A percentile compares a stretch with the other conserved stretches of the same genome.
These are phyloP conservation scores for Meloidogyne exigua DNA, from an alignment of 1,140 invertebrate species.

Conservation along the genomic window DNA sequence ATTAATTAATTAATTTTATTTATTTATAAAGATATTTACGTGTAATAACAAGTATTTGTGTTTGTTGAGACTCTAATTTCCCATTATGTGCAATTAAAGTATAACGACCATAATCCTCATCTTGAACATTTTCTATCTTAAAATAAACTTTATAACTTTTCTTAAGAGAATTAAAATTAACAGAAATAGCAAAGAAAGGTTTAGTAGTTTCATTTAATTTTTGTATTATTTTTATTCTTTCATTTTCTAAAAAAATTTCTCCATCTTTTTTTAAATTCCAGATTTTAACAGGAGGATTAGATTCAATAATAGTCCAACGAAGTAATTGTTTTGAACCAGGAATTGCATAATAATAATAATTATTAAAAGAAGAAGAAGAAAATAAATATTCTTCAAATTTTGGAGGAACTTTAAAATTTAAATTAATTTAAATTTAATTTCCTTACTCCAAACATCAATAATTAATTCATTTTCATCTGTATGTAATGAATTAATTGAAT, in stretches of 20 bases:
- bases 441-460: slow-evolving; percentile 23
- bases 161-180: too few relatives aligned
- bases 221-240: slow-evolving; percentile 25
- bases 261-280: slow-evolving; percentile 41
- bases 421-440: not conserved
- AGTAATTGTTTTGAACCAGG: slow-evolving; percentile 25
- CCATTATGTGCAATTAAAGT: slow-evolving; percentile 37
- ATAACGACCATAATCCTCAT: slow-evolving; percentile 42
- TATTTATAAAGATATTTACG: slow-evolving; percentile 26
- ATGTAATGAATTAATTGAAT: slow-evolving; percentile 31
- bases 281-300: slow-evolving; percentile 38
- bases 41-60: slow-evolving; percentile 24
- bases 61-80: slow-evolving; percentile 33
- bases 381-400: slow-evolving; percentile 10
- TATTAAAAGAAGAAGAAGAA: not conserved
- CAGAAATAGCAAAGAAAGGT: slow-evolving; percentile 20
- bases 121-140: slow-evolving; percentile 34
- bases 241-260: slow-evolving; percentile 24
- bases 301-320: slow-evolving; percentile 34
- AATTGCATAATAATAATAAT: slow-evolving; percentile 26
- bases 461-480: slow-evolving; percentile 36
- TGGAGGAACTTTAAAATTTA: not conserved
- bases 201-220: slow-evolving; percentile 18
- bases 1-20: slow-evolving; percentile 21
- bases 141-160: too few relatives aligned